phyloP scores from a whole-genome alignment of 2,888 invertebrate genomes.

The Trypoxylon attenuatum region DNA sequence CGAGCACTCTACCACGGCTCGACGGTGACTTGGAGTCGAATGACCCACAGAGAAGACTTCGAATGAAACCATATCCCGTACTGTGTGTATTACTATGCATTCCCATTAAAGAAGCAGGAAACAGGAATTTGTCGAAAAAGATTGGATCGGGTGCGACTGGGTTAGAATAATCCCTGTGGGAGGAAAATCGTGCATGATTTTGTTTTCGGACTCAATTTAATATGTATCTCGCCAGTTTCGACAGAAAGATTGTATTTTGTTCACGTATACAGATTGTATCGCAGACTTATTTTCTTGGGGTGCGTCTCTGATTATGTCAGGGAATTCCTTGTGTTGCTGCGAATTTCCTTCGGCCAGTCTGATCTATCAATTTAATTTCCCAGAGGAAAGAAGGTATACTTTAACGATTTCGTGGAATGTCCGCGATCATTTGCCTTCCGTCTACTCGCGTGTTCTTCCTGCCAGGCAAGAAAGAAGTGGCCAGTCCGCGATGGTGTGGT shows the following conservation, averaged over 20 bases:
- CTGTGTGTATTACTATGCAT: too few relatives aligned
- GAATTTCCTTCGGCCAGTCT: neutral
- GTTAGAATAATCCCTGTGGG: neutral
- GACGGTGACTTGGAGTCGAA: too few relatives aligned
- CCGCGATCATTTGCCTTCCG: constrained; percentile 18
- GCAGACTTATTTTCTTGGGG: neutral
- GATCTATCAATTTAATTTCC: constrained; percentile 33
- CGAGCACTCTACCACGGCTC: too few relatives aligned
- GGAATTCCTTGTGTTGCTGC: neutral
- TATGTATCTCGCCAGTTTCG: too few relatives aligned
- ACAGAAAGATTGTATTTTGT: too few relatives aligned
- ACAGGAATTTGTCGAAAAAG: neutral
- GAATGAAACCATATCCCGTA: too few relatives aligned
- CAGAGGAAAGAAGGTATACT: constrained; percentile 8
- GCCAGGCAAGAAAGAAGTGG: neutral
- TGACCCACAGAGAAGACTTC: too few relatives aligned
- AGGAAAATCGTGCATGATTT: too few relatives aligned
- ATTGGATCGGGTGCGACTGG: neutral
- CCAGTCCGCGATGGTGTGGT: neutral
- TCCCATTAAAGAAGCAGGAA: too few relatives aligned
- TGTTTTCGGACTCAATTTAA: too few relatives aligned
- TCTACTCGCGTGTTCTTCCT: constrained; percentile 6
- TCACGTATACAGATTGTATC: neutral
- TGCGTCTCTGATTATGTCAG: constrained; percentile 2
- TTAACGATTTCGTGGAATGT: constrained; percentile 18